Evolutionary conservation across 2,888 invertebrate genomes (phyloP).

Genomic region (Punctoribates punctum): DNA sequence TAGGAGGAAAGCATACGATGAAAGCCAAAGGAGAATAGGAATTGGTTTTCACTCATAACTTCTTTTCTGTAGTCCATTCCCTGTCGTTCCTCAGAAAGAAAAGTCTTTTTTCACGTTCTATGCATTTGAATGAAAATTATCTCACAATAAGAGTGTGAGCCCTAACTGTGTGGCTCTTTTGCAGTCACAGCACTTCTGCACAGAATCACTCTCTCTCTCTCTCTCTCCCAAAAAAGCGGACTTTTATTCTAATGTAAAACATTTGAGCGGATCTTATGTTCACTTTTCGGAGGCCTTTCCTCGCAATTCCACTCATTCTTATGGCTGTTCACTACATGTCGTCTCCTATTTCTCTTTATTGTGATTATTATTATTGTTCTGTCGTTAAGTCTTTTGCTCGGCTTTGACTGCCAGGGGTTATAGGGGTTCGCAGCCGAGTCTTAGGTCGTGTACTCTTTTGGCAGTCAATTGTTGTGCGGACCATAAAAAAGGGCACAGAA

Average conservation of each 20-base stretch:
- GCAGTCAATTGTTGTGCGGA: conserved; percentile 30
- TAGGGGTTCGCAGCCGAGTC: background rate
- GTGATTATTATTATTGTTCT: conserved; percentile 9
- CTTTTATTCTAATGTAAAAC: background rate
- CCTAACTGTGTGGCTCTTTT: too few relatives aligned
- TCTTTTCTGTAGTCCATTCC: background rate
- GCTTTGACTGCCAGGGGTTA: background rate
- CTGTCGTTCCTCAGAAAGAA: background rate
- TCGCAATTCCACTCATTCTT: background rate
- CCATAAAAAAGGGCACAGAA: background rate
- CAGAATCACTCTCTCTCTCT: background rate
- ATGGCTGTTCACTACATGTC: conserved; percentile 5
- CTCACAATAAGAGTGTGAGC: background rate
- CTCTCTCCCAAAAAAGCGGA: background rate
- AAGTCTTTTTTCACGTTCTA: conserved; percentile 3
- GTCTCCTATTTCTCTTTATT: conserved; percentile 17
- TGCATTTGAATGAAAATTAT: conserved; percentile 13
- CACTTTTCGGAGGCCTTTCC: background rate
- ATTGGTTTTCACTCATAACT: too few relatives aligned
- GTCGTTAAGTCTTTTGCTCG: conserved; percentile 22
- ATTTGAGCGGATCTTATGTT: background rate
- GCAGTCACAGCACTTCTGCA: background rate
- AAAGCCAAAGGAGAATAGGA: background rate
- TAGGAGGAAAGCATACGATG: background rate
- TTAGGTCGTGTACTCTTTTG: conserved; percentile 35